Evolutionary conservation across 2,888 invertebrate genomes (phyloP), one percentile per base, ranked within the genome.

Genomic region (Gymnocheta viridis): DNA sequence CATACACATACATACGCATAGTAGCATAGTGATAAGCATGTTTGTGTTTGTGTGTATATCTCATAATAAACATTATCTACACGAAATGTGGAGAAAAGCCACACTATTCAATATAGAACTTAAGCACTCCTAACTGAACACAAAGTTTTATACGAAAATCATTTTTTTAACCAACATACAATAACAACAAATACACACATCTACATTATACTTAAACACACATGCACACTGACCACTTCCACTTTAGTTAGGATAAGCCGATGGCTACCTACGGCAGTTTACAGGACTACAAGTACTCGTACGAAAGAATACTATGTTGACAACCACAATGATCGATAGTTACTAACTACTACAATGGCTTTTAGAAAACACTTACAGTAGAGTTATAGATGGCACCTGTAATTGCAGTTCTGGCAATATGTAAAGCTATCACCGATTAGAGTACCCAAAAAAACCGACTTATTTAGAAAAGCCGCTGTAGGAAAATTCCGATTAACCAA

Each of bases 31-130:
- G n/a, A n/a, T 2, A 7, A 14, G 0, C 14, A 24, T 10, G 1
- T 60, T 5, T 47, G 17, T 32, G 14, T 2, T 1, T 27, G 38
- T 54, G 24, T 6, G n/a, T 17, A 17, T n/a, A n/a, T n/a, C n/a
- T n/a, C n/a, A 27, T 12, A 29, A 47, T 24, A 62, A 58, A 80
- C 64, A 58, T 64, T 67, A 62, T n/a, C 44, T 10, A 29, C 51
- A 76, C 29, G 41, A 64, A 62, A 58, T 69, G 51, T 73, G 22
- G 7, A 72, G 17, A 12, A 64, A 72, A 77, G 74, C 82, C 82
- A 74, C 78, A 81, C 64, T 73, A 64, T 77, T 82, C 73, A 78
- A 72, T 70, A 82, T 54, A 74, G 51, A 62, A 73, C 17, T 44
- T 44, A 78, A 35, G 72, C 44, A 67, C 44, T 47, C 7, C 10